Base-by-base conservation (phyloP, 2,113 vertebrate genomes). In the Nothobranchius furzeri region DNA sequence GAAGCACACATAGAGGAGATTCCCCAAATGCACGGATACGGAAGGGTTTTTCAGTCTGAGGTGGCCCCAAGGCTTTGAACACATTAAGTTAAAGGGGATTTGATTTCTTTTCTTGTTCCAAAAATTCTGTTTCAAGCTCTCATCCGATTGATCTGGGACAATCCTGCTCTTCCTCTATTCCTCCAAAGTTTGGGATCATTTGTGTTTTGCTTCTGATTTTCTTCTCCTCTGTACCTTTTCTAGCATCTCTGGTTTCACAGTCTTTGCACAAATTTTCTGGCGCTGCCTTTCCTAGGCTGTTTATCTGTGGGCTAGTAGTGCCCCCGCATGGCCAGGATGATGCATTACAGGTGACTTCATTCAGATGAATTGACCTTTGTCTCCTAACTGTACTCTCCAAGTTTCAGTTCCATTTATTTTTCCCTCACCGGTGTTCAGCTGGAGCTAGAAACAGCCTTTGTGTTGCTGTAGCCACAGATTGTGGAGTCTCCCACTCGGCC, bases 221-320 rank as follows among this genome's bases (percentile, higher is more conserved):
- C 37, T 79, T 76, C 64, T 83, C 70, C 64, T 60, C 65, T 24
- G 65, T 74, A 79, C 51, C 48, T 78, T 70, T 74, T 53, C 68
- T 83, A 67, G 70, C 68, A 84, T 84, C 73, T 75, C 14, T 48
- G 62, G 46, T 70, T 71, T 54, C 60, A 45, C 53, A 67, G 73
- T 68, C 63, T 79, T 68, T 79, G 73, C 81, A 64, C 75, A 69
- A 79, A 56, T 62, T 77, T 65, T 76, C 54, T 75, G 76, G 55
- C 37, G 55, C 78, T 81, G 64, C 42, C 58, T 9, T 9, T 69
- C 47, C 37, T 67, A 51, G 60, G 58, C 45, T 60, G 76, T 86
- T 83, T 73, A 82, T 86, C 70, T 81, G 79, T 76, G 82, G 83
- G 68, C 75, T 75, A 80, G 79, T 84, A 89, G 79, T 89, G 91